Conservation (phyloP, 2,797 vertebrate species). For the Diglossa cyanea region DNA sequence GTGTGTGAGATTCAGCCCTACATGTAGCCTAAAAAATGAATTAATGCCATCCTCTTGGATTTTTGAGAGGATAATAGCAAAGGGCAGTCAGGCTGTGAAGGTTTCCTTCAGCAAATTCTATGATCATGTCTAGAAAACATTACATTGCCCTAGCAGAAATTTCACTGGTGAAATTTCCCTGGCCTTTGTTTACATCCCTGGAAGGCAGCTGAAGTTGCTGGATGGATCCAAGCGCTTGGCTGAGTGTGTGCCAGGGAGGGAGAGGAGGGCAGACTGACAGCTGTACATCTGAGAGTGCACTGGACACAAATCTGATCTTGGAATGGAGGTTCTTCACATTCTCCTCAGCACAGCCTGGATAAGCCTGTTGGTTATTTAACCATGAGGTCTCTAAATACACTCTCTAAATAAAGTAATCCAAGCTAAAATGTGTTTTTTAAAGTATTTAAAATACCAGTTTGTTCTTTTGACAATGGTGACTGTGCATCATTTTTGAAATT, state of each 20-base stretch:
- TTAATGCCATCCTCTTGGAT: background rate
- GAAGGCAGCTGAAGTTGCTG: background rate
- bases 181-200: slow-evolving; percentile 27
- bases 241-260: background rate
- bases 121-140: background rate
- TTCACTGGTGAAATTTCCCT: background rate
- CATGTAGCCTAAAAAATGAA: background rate
- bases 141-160: background rate
- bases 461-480: background rate
- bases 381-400: rapidly evolving
- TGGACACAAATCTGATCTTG: background rate
- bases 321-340: background rate
- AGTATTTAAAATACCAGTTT: background rate
- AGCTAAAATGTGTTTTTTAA: background rate
- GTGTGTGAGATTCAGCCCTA: background rate
- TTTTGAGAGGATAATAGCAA: background rate
- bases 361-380: background rate
- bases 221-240: background rate
- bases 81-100: background rate
- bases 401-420: background rate
- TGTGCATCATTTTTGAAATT: background rate
- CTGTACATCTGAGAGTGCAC: rapidly evolving
- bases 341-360: background rate
- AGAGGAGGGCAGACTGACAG: background rate
- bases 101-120: background rate